A percentile compares a stretch with the other conserved stretches of the same genome.
Evolutionary conservation across 2,888 invertebrate genomes (phyloP).

Genomic region (Apocheima hispidaria): DNA sequence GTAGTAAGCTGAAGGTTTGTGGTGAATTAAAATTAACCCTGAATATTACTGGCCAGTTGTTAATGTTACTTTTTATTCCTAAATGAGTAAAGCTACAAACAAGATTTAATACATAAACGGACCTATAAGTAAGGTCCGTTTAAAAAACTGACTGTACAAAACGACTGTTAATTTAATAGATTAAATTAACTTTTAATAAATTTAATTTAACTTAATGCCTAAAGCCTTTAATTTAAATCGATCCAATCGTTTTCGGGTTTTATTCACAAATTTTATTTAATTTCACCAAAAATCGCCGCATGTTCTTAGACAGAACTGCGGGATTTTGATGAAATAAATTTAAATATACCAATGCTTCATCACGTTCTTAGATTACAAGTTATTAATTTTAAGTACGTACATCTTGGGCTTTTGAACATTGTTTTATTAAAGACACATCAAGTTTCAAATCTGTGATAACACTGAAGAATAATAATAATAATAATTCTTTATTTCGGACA

Average conservation of each 20-base stretch:
- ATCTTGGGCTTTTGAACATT: conserved; percentile 36
- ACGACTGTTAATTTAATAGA: conserved; percentile 28
- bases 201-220: conserved; percentile 47
- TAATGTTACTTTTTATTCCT: conserved; percentile 21
- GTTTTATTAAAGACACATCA: conserved; percentile 3
- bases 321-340: conserved; percentile 55
- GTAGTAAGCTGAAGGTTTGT: no score
- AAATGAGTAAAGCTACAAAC: conserved; percentile 30
- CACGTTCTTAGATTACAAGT: conserved; percentile 42
- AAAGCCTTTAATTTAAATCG: conserved; percentile 54
- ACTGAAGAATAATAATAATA: no score
- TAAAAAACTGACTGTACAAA: conserved; percentile 40
- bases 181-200: conserved; percentile 27
- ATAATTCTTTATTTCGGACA: no score
- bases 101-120: conserved; percentile 41
- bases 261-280: conserved; percentile 41
- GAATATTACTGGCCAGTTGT: conserved; percentile 6
- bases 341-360: conserved; percentile 26
- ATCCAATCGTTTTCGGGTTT: conserved; percentile 57
- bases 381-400: conserved; percentile 36
- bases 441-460: background rate
- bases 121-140: conserved; percentile 42
- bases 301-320: conserved; percentile 67
- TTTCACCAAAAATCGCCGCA: conserved; percentile 59
- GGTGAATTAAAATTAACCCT: no score